Percentiles rank a stretch among this genome's conserved stretches.
phyloP scores from a whole-genome alignment of 2,888 invertebrate genomes.

The Smittia aterrima region DNA sequence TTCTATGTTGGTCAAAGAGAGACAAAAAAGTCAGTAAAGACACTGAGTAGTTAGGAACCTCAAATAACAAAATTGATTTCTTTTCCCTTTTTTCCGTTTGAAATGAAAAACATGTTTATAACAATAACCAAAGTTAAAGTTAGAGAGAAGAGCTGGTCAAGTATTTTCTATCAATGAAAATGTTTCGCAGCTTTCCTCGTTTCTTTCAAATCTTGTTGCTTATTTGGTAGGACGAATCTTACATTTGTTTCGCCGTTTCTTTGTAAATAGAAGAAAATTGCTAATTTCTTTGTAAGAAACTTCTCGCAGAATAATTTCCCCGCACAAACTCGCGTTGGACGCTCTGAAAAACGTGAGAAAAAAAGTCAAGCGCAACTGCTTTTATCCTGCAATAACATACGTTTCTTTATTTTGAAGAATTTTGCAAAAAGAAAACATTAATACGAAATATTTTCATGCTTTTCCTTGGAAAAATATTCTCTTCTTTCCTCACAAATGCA shows the following conservation, averaged over 20 bases:
- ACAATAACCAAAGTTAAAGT: not conserved
- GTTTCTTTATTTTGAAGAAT: not conserved
- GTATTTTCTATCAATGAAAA: not conserved
- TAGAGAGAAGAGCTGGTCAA: no score
- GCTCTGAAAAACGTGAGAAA: not conserved
- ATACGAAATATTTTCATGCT: not conserved
- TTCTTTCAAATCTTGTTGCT: not conserved
- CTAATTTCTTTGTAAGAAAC: not conserved
- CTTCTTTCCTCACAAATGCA: not conserved
- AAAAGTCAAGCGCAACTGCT: not conserved
- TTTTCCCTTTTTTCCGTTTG: not conserved
- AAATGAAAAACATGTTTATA: not conserved
- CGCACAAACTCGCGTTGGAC: not conserved
- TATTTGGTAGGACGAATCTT: not conserved
- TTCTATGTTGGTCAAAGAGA: not conserved
- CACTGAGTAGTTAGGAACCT: not conserved
- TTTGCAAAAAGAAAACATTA: not conserved
- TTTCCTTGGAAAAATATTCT: not conserved
- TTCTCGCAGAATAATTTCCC: not conserved
- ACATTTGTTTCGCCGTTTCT: no score
- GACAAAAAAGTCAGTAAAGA: not conserved
- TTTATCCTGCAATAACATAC: not conserved
- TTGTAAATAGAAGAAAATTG: no score
- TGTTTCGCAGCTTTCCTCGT: not conserved
- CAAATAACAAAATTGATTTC: not conserved